Percentiles rank a stretch among this genome's conserved stretches.
phyloP scores from a whole-genome alignment of 2,797 vertebrate genomes.

The Acanthiza pusilla region DNA sequence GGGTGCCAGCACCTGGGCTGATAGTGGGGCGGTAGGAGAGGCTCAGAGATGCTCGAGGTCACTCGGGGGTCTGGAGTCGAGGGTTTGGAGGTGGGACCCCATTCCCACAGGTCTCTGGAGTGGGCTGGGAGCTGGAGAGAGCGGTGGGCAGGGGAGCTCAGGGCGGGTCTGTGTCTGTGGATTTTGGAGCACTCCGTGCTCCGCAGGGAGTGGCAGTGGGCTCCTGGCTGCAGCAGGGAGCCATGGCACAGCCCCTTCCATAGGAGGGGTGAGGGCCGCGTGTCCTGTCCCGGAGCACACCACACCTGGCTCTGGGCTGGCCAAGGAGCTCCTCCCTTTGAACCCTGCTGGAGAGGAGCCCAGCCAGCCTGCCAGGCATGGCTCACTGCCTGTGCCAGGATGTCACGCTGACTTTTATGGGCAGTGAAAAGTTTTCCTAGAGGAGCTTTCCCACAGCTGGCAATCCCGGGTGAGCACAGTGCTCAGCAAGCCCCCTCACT shows the following conservation, averaged over 20 bases:
- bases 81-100: not conserved
- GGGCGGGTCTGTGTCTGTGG: accelerated
- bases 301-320: accelerated
- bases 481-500: not conserved
- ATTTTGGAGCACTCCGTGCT: accelerated
- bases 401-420: not conserved
- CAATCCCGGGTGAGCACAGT: accelerated
- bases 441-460: not conserved
- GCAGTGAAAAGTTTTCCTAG: not conserved
- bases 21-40: not conserved
- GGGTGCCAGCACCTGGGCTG: not conserved
- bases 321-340: not conserved
- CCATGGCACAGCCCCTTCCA: accelerated
- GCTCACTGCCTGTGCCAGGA: not conserved
- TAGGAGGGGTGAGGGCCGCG: accelerated
- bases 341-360: not conserved
- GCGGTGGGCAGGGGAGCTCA: not conserved
- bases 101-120: accelerated
- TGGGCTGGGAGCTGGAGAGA: not conserved
- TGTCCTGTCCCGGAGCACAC: accelerated
- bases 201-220: accelerated
- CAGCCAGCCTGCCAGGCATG: not conserved
- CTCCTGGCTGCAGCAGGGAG: not conserved
- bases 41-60: not conserved
- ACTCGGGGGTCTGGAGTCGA: not conserved